A percentile compares a stretch with the other conserved stretches of the same genome.
Evolutionary conservation across 2,797 vertebrate species (phyloP).

Genomic region (Pelobates cultripes): DNA sequence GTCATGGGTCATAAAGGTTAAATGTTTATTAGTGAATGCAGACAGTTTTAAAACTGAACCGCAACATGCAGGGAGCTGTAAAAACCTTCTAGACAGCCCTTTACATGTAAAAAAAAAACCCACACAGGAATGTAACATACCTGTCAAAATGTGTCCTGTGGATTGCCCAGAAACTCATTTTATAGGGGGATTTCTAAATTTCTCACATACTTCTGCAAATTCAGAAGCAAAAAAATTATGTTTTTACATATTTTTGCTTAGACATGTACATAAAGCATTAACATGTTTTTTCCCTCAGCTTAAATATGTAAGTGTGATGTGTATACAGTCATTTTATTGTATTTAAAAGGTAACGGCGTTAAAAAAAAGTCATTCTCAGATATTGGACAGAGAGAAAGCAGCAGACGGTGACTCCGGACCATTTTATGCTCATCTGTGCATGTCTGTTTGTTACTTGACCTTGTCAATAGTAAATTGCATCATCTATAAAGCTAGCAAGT

Average conservation of each 20-base stretch:
- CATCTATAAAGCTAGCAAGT: too few relatives aligned
- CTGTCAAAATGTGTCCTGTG: slow-evolving; percentile 39
- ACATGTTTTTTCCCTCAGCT: not conserved
- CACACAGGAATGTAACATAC: slow-evolving; percentile 54
- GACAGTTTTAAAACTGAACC: slow-evolving; percentile 37
- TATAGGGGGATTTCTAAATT: slow-evolving; percentile 57
- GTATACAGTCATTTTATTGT: too few relatives aligned
- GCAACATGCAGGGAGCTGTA: slow-evolving; percentile 37
- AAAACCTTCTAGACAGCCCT: slow-evolving; percentile 1
- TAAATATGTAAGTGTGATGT: too few relatives aligned
- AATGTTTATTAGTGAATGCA: slow-evolving; percentile 34
- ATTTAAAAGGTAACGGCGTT: too few relatives aligned
- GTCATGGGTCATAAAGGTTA: slow-evolving; percentile 56
- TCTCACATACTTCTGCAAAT: slow-evolving; percentile 55
- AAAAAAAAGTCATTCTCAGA: not conserved
- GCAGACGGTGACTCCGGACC: not conserved
- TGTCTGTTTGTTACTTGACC: not conserved
- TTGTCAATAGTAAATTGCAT: not conserved
- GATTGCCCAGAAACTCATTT: slow-evolving; percentile 51
- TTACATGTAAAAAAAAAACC: slow-evolving; percentile 28
- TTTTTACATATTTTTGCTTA: slow-evolving; percentile 34
- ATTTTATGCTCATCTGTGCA: not conserved
- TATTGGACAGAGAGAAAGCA: not conserved
- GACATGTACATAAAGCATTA: slow-evolving; percentile 45
- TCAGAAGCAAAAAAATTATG: slow-evolving; percentile 11